Evolutionary conservation across 1,140 invertebrate genomes (phyloP).

Genomic region (Proctacanthus coquilletti): DNA sequence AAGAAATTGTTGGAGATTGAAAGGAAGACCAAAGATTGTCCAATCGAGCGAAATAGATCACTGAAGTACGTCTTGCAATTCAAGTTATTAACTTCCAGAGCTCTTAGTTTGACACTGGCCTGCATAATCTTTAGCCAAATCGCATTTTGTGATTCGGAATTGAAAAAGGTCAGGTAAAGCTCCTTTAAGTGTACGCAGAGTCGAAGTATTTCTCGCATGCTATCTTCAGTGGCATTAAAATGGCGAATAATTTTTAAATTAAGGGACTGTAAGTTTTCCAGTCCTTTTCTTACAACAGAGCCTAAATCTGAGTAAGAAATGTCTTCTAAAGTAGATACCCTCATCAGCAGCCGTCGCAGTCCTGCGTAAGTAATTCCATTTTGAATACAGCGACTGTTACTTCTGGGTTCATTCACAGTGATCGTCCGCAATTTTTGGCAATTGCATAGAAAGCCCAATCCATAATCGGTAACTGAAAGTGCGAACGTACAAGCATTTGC

Average conservation of each 20-base stretch:
- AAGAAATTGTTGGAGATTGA: neutral
- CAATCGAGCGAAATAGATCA: neutral
- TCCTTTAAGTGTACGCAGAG: slow-evolving; percentile 1
- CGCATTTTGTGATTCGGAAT: neutral
- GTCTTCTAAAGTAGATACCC: slow-evolving; percentile 1
- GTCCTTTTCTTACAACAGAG: neutral
- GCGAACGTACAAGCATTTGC: slow-evolving; percentile 1
- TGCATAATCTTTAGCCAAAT: neutral
- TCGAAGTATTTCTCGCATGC: slow-evolving; percentile 1
- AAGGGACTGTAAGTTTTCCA: neutral
- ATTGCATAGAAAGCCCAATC: neutral
- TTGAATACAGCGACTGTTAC: neutral
- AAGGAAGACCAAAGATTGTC: neutral
- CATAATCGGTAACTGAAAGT: slow-evolving; percentile 1
- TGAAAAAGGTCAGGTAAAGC: slow-evolving; percentile 1
- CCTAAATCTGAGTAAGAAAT: slow-evolving; percentile 1
- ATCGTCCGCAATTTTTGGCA: neutral
- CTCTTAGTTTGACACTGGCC: neutral
- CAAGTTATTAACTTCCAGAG: neutral
- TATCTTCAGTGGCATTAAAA: slow-evolving; percentile 1
- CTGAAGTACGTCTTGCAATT: neutral
- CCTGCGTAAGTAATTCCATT: slow-evolving; percentile 3
- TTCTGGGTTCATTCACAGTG: slow-evolving; percentile 1
- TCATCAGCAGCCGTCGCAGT: neutral
- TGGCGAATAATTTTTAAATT: neutral